Base-by-base conservation (phyloP, 2,113 vertebrate genomes). In the Hiodon tergisus region DNA sequence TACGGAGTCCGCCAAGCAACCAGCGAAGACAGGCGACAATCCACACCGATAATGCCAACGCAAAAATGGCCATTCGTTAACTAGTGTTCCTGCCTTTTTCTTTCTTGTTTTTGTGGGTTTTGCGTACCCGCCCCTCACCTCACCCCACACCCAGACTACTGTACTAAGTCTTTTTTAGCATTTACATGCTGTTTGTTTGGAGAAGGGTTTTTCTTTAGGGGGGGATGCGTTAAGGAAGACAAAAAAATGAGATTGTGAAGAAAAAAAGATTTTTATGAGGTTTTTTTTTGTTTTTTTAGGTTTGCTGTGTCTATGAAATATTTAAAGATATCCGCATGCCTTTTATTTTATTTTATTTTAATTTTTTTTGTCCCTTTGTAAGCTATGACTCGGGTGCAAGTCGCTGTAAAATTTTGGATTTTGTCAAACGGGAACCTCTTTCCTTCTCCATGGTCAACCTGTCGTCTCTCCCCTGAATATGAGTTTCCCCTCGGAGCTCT, bases 261-360 rank as follows among this genome's bases (percentile, higher is more conserved):
- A 31, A 31, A 31, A 60, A 59, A 60, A 60, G 31, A 31, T 31
- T 31, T 31, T 31, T 31, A 67, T 46, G 65, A 31, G 47, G 8
- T 9, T 9, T 4, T 55, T 85, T 70, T 82, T 77, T 72, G 83
- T 90, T 87, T 72, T 83, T 89, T 89, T 90, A 91, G 91, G 89
- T 92, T 94, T 94, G 92, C 91, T 86, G 92, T 94, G 93, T 93
- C 90, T 90, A 88, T 91, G 88, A 85, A 91, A 80, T 89, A 88
- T 90, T 89, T 90, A 86, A 89, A 85, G 88, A 84, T 82, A 88
- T 88, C 86, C 87, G 92, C 93, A 94, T 94, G 94, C 83, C 80
- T 85, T 79, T 82, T 79, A 82, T 78, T 75, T 74, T 75, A 78
- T 76, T 79, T 62, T 59, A 53, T 54, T 65, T 83, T 65, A 75